Base-by-base conservation (phyloP, 2,888 invertebrate genomes). In the Gnatocerus cornutus region DNA sequence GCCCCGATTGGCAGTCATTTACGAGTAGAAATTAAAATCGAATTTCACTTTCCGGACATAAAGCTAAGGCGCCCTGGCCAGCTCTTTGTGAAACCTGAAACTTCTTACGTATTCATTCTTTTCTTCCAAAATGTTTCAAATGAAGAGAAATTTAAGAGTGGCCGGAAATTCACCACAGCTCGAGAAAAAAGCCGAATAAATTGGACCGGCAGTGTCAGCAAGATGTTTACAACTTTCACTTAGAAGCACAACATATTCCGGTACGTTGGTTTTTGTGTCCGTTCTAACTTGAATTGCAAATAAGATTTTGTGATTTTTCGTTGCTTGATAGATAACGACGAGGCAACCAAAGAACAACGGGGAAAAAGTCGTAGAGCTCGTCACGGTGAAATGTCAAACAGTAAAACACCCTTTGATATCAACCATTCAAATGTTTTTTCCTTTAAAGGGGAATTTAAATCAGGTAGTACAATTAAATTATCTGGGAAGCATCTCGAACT, bases 121-220 rank as follows among this genome's bases (percentile, higher is more conserved):
- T 46, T 46, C 46, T 33, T 46, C 33, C 59, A 16, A 21, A 58
- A 59, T 59, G 46, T 59, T 59, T 59, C 30, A 59, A 59, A 46
- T 59, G 46, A 59, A 46, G 46, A 29, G 27, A 30, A 59, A 59
- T 59, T 46, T 46, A 27, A 27, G 14, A 43, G 29, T 30, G 52
- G 9, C 27, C 21, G 21, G 2, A 21, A 21, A 21, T 21, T 21
- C 21, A 21, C 21, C 4, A 21, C 1, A 21, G 21, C 21, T 21
- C 21, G 21, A 21, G 21, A 2, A 37, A 37, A 9, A 37, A 37
- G 37, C n/a, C 6, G 37, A 37, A n/a, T 37, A 37, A 37, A n/a
- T 37, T 37, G 9, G 37, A 37, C 37, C 6, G 3, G 37, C 10
- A 37, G 2, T 37, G 37, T 10, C 37, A 37, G 37, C 10, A n/a